phyloP scores from a whole-genome alignment of 37 sponge, comb jelly and placozoan genomes.

The Cladorhizidae sp. region DNA sequence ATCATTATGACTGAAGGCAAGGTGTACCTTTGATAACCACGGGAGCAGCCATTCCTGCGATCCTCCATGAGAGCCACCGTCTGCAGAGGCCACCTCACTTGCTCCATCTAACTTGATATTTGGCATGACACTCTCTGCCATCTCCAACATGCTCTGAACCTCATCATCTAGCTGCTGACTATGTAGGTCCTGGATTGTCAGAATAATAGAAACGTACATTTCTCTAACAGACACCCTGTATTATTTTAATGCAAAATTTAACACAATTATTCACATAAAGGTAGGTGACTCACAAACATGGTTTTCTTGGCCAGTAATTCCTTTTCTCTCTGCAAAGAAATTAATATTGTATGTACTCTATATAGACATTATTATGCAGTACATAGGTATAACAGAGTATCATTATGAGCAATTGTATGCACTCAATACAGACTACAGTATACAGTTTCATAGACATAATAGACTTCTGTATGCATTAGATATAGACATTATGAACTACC shows the following conservation, averaged over 20 bases:
- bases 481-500: too few relatives aligned
- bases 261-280: too few relatives aligned
- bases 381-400: background rate
- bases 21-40: too few relatives aligned
- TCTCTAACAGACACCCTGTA: too few relatives aligned
- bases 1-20: too few relatives aligned
- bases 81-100: background rate
- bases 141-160: slow-evolving; percentile 74
- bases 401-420: too few relatives aligned
- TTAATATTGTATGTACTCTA: background rate
- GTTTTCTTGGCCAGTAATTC: background rate
- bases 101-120: background rate
- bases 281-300: background rate
- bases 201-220: too few relatives aligned
- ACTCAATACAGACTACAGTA: too few relatives aligned
- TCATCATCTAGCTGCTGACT: slow-evolving; percentile 67
- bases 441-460: too few relatives aligned
- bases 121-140: slow-evolving; percentile 53
- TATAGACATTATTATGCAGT: background rate
- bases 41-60: background rate
- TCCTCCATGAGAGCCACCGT: background rate
- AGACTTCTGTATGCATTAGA: too few relatives aligned
- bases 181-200: slow-evolving; percentile 28
- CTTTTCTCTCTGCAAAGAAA: background rate
- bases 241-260: too few relatives aligned